A percentile compares a stretch with the other conserved stretches of the same genome.
Conservation (phyloP, 2,797 vertebrate genomes). For the Streptopelia turtur region DNA sequence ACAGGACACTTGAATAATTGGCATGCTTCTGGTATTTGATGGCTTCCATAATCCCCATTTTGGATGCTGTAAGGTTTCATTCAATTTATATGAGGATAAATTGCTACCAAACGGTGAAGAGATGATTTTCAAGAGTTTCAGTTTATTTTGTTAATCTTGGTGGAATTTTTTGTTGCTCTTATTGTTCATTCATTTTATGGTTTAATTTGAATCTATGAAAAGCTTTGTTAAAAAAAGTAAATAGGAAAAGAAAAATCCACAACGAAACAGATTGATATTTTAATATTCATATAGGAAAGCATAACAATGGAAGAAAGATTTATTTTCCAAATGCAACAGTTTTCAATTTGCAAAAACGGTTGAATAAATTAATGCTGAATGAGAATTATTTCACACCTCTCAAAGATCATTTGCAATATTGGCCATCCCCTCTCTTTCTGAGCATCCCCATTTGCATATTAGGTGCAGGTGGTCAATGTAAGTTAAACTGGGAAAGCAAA, state of each 20-base stretch:
- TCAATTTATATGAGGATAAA: neutral
- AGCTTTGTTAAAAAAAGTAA: neutral
- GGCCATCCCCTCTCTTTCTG: neutral
- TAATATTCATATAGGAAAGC: neutral
- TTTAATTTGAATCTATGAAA: slow-evolving; percentile 1
- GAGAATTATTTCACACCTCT: neutral
- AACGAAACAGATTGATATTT: neutral
- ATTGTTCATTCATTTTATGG: neutral
- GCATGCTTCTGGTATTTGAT: neutral
- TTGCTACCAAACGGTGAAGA: neutral
- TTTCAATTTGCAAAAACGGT: neutral
- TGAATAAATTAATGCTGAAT: slow-evolving; percentile 11
- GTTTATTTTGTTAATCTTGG: slow-evolving; percentile 4
- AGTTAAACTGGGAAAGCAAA: neutral
- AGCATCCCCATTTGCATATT: neutral
- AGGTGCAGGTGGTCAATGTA: neutral
- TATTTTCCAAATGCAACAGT: neutral
- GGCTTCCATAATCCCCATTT: neutral
- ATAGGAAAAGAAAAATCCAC: neutral
- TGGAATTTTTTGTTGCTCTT: neutral
- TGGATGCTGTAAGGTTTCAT: neutral
- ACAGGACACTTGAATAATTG: neutral
- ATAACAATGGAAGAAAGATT: neutral
- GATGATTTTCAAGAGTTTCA: neutral
- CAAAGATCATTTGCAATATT: neutral